Percentiles rank a stretch among this genome's conserved stretches.
Evolutionary conservation across 2,797 vertebrate species (phyloP).

Genomic region (Oreonectes daqikongensis): DNA sequence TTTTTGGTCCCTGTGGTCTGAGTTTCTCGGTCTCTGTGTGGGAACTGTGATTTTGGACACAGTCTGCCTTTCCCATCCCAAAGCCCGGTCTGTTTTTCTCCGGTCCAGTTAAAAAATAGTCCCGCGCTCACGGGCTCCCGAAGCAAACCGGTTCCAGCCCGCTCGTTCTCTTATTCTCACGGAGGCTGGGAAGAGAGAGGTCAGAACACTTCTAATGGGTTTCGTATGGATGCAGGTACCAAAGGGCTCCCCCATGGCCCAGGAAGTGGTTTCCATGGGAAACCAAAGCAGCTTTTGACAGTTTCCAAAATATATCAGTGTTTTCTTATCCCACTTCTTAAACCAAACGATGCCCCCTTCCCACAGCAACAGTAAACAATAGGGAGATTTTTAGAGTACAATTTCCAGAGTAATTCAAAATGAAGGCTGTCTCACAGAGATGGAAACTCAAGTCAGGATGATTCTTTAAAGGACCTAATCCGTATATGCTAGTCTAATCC

Average conservation of each 20-base stretch:
- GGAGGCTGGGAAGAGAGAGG: constrained; percentile 68
- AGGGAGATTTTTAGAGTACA: neutral
- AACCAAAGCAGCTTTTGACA: constrained; percentile 64
- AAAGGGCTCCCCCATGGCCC: constrained; percentile 52
- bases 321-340: constrained; percentile 25
- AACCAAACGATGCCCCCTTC: neutral
- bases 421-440: neutral
- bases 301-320: constrained; percentile 62
- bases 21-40: constrained; percentile 78
- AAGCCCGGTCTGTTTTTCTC: constrained; percentile 37
- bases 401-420: neutral
- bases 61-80: constrained; percentile 79
- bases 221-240: constrained; percentile 78
- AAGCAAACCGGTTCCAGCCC: constrained; percentile 70
- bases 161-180: constrained; percentile 71
- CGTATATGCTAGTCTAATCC: too few relatives aligned
- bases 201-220: constrained; percentile 73
- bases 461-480: too few relatives aligned
- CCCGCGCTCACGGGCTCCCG: constrained; percentile 67
- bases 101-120: constrained; percentile 78
- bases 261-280: constrained; percentile 73
- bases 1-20: constrained; percentile 74
- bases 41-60: constrained; percentile 79
- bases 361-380: constrained; percentile 17
- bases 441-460: neutral